phyloP scores from a whole-genome alignment of 2,888 invertebrate species.

The Noctua pronuba region DNA sequence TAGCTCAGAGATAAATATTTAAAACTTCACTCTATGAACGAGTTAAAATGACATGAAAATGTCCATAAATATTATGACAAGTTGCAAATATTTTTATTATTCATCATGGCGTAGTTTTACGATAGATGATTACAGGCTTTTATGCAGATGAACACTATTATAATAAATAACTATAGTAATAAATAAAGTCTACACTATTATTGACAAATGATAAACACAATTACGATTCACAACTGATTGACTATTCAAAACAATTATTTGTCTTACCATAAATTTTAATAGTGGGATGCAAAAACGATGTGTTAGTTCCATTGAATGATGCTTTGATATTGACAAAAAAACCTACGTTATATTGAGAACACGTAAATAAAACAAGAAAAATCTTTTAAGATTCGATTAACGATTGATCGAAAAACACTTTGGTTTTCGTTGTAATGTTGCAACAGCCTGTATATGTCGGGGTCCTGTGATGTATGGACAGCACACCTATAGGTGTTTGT shows the following conservation, averaged over 20 bases:
- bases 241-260: conserved; percentile 60
- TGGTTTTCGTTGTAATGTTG: conserved; percentile 20
- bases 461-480: conserved; percentile 65
- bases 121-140: conserved; percentile 55
- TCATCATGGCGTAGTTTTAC: conserved; percentile 51
- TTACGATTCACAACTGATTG: conserved; percentile 52
- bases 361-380: conserved; percentile 36
- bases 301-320: conserved; percentile 48
- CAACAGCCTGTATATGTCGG: conserved; percentile 65
- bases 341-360: conserved; percentile 37
- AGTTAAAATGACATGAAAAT: conserved; percentile 28
- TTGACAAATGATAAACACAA: conserved; percentile 61
- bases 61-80: conserved; percentile 26
- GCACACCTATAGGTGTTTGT: conserved; percentile 66
- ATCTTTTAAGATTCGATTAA: conserved; percentile 42
- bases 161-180: conserved; percentile 58
- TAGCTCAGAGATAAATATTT: conserved; percentile 21
- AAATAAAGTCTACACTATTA: conserved; percentile 55
- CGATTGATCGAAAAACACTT: conserved; percentile 52
- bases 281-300: conserved; percentile 45
- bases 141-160: conserved; percentile 57
- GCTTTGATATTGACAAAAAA: conserved; percentile 39
- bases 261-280: conserved; percentile 54
- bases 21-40: conserved; percentile 9
- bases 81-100: conserved; percentile 41